Conservation (phyloP, 2,797 vertebrate species). For the Carduelis carduelis region DNA sequence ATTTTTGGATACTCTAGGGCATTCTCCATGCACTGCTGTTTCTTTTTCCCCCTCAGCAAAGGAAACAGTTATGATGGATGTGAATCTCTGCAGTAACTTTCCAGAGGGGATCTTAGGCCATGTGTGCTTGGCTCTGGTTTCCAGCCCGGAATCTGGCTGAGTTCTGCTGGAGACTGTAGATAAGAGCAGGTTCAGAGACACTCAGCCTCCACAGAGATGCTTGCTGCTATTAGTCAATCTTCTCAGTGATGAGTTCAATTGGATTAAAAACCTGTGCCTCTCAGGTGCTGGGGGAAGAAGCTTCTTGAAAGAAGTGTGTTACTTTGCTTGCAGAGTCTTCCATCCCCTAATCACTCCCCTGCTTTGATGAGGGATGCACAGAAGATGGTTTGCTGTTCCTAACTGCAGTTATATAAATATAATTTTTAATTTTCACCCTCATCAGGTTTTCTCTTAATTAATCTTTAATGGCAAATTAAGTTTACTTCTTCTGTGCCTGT, state of each 20-base stretch:
- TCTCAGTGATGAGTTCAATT: not conserved
- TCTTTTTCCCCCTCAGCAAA: not conserved
- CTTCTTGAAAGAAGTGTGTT: not conserved
- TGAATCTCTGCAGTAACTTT: not conserved
- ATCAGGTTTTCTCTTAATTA: slow-evolving; percentile 23
- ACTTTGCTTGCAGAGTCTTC: not conserved
- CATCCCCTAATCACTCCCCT: not conserved
- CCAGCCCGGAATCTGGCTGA: not conserved
- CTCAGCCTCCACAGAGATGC: not conserved
- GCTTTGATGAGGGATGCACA: not conserved
- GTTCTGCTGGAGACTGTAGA: not conserved
- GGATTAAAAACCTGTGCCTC: not conserved
- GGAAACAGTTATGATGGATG: not conserved
- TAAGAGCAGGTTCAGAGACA: not conserved
- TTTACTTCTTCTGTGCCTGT: not conserved
- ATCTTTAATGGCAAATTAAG: slow-evolving; percentile 12
- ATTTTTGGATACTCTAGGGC: not conserved
- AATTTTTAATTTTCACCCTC: not conserved
- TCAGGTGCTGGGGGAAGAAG: not conserved
- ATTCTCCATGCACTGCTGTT: not conserved
- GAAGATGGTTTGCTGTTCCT: not conserved
- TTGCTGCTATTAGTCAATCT: not conserved
- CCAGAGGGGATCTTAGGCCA: not conserved
- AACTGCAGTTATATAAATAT: not conserved
- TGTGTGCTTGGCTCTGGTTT: not conserved